phyloP scores from a whole-genome alignment of 2,797 vertebrate species.

The Ciconia nigra region DNA sequence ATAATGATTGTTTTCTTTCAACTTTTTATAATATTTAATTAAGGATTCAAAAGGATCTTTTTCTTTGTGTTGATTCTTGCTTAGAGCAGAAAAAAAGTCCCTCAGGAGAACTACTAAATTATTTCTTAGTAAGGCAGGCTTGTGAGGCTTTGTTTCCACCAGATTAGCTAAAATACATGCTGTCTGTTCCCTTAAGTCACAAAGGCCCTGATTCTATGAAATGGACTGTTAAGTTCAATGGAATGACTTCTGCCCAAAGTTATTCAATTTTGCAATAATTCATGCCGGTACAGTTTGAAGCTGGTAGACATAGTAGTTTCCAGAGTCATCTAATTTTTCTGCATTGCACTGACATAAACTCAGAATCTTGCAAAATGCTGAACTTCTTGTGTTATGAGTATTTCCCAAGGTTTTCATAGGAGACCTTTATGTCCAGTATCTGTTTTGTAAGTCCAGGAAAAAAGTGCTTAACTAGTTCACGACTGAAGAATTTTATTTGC shows the following conservation, averaged over 20 bases:
- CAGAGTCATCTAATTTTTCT: neutral
- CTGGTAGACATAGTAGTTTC: neutral
- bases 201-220: neutral
- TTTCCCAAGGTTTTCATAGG: neutral
- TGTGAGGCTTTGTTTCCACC: slow-evolving; percentile 46
- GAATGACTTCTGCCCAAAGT: neutral
- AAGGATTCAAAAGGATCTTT: slow-evolving; percentile 25
- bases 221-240: neutral
- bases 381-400: neutral
- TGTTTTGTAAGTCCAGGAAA: neutral
- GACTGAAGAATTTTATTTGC: neutral
- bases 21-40: slow-evolving; percentile 56
- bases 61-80: slow-evolving; percentile 45
- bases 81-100: neutral
- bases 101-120: slow-evolving; percentile 43
- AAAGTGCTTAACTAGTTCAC: neutral
- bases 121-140: slow-evolving; percentile 33
- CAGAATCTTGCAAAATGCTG: neutral
- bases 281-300: neutral
- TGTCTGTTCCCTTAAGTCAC: slow-evolving; percentile 24
- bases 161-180: slow-evolving; percentile 39
- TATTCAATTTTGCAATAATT: neutral
- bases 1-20: slow-evolving; percentile 14
- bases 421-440: neutral
- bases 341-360: neutral